Percentiles rank a stretch among this genome's conserved stretches.
phyloP scores from a whole-genome alignment of 2,797 vertebrate species.

The Capromys pilorides region DNA sequence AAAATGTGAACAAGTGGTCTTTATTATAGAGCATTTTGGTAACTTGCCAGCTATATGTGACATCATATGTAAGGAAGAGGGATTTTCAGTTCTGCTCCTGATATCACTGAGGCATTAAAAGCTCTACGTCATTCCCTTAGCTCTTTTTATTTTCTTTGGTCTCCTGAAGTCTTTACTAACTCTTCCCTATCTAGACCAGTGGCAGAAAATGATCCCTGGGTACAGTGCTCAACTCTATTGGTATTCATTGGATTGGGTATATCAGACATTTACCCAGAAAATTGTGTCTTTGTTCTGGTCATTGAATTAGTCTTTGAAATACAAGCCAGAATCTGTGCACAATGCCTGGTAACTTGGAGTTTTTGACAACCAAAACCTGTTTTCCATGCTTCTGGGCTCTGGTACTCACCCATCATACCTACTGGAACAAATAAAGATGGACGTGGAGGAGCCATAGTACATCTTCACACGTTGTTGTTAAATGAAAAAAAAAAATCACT shows the following conservation, averaged over 20 bases:
- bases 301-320: background rate
- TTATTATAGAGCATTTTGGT: background rate
- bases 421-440: background rate
- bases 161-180: background rate
- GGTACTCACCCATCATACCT: background rate
- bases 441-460: background rate
- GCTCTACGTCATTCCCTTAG: background rate
- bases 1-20: background rate
- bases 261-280: background rate
- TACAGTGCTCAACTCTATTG: background rate
- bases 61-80: background rate
- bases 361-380: background rate
- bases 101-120: background rate
- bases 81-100: background rate
- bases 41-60: background rate
- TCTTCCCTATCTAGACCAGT: background rate
- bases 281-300: background rate
- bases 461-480: background rate
- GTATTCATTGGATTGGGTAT: background rate
- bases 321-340: background rate
- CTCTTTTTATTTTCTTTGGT: background rate
- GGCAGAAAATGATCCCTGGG: background rate
- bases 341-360: background rate
- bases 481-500: background rate
- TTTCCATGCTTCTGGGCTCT: background rate